Evolutionary conservation across 2,113 vertebrate species (phyloP), one percentile per base, ranked within the genome.

Genomic region (Paraplagusia blochii): DNA sequence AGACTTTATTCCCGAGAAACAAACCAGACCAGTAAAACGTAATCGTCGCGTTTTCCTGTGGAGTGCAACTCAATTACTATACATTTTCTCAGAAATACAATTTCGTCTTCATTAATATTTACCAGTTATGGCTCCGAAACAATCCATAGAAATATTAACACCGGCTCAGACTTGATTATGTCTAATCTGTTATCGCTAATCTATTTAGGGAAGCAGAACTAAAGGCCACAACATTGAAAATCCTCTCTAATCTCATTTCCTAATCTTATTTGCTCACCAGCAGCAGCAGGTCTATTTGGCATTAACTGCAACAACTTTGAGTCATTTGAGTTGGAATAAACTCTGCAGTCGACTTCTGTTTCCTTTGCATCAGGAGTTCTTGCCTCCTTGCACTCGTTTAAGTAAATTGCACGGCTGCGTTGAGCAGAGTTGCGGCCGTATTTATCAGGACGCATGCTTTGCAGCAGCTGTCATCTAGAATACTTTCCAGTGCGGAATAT

Each of bases 181-280:
- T 40, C 14, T 35, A 62, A 58, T 69, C 40, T 65, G 53, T 69
- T 35, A 65, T 75, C 35, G 15, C 40, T 52, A 52, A 58, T 67
- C 44, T 42, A 46, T 58, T 52, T 42, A 35, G 50, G 64, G 49
- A 16, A 33, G 51, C 2, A 49, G 57, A 53, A 56, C 12, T 16
- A 36, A 9, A 36, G 10, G 10, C 42, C 53, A 29, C 17, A 29
- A 16, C n/a, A 53, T 45, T 18, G 39, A 64, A 39, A 69, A 57
- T 34, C 48, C 8, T n/a, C 19, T 19, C 11, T 33, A 48, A 48
- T 48, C 46, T 48, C 9, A 12, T 73, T 16, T 9, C 16, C 14
- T 54, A 51, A 62, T 73, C 53, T 54, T 69, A 35, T 70, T 78
- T 58, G 50, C 36, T 44, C 19, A 54, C 46, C 49, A 69, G 16